phyloP scores from a whole-genome alignment of 1,140 invertebrate species.

The Anoplolepis gracilipes region DNA sequence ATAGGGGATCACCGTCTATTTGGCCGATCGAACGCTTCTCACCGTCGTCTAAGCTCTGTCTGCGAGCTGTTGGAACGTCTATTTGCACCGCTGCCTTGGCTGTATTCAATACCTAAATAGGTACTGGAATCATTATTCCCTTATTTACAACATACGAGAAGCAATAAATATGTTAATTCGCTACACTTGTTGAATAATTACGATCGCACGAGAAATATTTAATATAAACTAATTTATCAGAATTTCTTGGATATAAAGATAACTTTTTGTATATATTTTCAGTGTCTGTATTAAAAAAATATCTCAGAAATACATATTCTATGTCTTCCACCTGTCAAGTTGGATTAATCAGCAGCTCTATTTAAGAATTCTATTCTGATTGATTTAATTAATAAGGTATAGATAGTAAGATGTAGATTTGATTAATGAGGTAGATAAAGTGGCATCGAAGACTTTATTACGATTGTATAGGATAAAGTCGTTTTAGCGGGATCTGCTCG shows the following conservation, averaged over 20 bases:
- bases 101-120: conserved; percentile 46
- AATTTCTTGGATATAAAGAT: not conserved
- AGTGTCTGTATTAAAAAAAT: not conserved
- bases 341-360: not conserved
- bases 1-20: conserved; percentile 61
- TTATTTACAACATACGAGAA: not conserved
- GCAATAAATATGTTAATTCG: not conserved
- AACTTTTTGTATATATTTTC: not conserved
- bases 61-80: conserved; percentile 41
- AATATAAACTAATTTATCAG: not conserved
- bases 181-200: not conserved
- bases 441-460: conserved; percentile 33
- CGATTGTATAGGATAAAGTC: conserved; percentile 35
- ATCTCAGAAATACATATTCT: not conserved
- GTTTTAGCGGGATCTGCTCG: not conserved
- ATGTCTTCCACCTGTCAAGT: not conserved
- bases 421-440: not conserved
- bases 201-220: too few relatives aligned
- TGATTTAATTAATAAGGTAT: too few relatives aligned
- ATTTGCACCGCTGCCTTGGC: conserved; percentile 31
- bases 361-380: not conserved
- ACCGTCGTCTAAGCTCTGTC: conserved; percentile 23
- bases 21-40: conserved; percentile 47
- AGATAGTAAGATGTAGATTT: too few relatives aligned
- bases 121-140: conserved; percentile 28